Conservation (phyloP, 2,797 vertebrate genomes). For the Clarias platycephalus region DNA sequence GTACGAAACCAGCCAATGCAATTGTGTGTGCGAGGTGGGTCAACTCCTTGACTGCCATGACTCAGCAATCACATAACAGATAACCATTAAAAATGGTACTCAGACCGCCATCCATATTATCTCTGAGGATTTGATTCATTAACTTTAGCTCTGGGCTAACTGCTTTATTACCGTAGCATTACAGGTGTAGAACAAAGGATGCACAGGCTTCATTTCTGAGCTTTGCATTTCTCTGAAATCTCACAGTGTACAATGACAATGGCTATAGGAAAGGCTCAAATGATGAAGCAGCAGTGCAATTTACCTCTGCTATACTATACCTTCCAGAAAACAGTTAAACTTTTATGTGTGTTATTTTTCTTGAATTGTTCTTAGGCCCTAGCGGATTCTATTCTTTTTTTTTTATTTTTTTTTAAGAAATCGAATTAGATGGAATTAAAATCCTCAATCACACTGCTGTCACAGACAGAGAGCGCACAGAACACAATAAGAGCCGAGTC, state of each 20-base stretch:
- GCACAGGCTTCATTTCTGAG: slow-evolving; percentile 1
- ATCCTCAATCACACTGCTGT: slow-evolving; percentile 53
- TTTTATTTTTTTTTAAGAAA: slow-evolving; percentile 27
- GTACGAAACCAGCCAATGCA: slow-evolving; percentile 2
- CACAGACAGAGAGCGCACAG: slow-evolving; percentile 36
- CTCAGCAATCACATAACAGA: slow-evolving; percentile 37
- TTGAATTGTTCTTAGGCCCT: slow-evolving; percentile 38
- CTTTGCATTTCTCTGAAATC: neutral
- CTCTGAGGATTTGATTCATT: slow-evolving; percentile 39
- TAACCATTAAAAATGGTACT: slow-evolving; percentile 28
- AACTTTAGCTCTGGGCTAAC: slow-evolving; percentile 43
- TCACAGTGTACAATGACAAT: neutral
- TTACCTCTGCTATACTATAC: slow-evolving; percentile 1
- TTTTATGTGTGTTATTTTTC: slow-evolving; percentile 39
- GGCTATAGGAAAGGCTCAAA: neutral
- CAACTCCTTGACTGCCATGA: slow-evolving; percentile 25
- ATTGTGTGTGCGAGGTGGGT: neutral
- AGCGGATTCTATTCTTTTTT: slow-evolving; percentile 35
- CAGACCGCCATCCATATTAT: slow-evolving; percentile 17
- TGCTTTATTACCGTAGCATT: slow-evolving; percentile 37
- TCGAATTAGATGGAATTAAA: slow-evolving; percentile 54
- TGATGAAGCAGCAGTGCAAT: slow-evolving; percentile 13
- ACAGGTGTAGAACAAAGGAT: slow-evolving; percentile 1
- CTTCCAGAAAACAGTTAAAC: slow-evolving; percentile 30
- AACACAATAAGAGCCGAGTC: slow-evolving; percentile 27